Percentiles rank a stretch among this genome's conserved stretches.
Evolutionary conservation across 2,888 invertebrate species (phyloP).

Genomic region (Plagiodera versicolora): DNA sequence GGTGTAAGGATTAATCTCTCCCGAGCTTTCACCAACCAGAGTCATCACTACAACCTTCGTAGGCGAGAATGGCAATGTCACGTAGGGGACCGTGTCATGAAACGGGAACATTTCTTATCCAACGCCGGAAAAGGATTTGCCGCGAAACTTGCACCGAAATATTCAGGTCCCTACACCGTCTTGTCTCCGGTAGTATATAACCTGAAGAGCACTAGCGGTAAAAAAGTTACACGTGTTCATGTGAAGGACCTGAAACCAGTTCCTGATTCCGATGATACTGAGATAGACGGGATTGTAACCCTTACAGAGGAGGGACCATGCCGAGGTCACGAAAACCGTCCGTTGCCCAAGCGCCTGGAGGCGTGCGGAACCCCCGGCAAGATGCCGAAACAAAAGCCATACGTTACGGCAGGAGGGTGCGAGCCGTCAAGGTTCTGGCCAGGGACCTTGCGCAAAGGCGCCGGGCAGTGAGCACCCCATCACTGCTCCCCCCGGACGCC

Average conservation of each 20-base stretch:
- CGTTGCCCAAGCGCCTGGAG: too few relatives aligned
- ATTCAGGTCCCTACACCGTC: slow-evolving; percentile 3
- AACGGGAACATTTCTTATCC: background rate
- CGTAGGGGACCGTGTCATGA: too few relatives aligned
- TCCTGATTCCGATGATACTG: background rate
- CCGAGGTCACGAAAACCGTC: background rate
- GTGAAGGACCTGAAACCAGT: background rate
- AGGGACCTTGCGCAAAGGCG: too few relatives aligned
- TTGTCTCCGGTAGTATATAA: slow-evolving; percentile 5
- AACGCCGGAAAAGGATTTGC: background rate
- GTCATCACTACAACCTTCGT: background rate
- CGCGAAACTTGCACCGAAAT: slow-evolving; percentile 6
- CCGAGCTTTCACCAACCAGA: background rate
- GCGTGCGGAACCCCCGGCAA: too few relatives aligned
- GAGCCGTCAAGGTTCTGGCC: too few relatives aligned
- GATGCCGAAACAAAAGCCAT: too few relatives aligned
- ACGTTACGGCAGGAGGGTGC: too few relatives aligned
- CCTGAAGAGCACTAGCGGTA: background rate
- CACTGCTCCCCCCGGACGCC: too few relatives aligned
- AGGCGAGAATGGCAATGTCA: background rate
- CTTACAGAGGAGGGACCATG: too few relatives aligned
- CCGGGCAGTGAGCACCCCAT: too few relatives aligned
- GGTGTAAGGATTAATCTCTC: background rate
- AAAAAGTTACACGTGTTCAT: background rate
- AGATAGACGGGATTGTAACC: background rate